Base-by-base conservation (phyloP, 2,113 vertebrate species). In the Paradoxurus hermaphroditus region DNA sequence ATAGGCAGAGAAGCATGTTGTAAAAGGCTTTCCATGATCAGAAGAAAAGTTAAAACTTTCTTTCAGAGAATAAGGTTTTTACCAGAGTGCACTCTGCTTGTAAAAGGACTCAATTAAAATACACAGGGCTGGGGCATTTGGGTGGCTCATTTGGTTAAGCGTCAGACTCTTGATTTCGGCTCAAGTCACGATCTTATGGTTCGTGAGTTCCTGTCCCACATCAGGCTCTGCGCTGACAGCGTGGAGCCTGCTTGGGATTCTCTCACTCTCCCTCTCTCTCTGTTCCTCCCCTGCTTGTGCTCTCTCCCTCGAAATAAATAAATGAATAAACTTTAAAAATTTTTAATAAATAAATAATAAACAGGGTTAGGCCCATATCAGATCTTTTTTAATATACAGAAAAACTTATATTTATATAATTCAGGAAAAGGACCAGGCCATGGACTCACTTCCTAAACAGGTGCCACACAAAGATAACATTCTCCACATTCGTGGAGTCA, bases 51-150 rank as follows among this genome's bases (percentile, higher is more conserved):
- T 95, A 39, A 82, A 96, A 96, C 84, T 83, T 68, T 27, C 68
- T 86, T 90, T 94, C 67, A 90, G 59, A 91, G 68, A 77, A 79
- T 0, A 62, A 7, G 65, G 68, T 23, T 59, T 68, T 56, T 18
- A 96, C 12, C 6, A 1, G 2, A 79, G 2, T 34, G 11, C 5
- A 44, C 36, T 86, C 68, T 85, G 36, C 72, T 68, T 95, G 29
- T 73, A 1, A 97, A 85, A 95, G 36, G 51, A 87, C 68, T 95
- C 59, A 77, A 31, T 93, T 68, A 94, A 88, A 92, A n/a, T 82
- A 96, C 86, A 85, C 41, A 94, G 51, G 51, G 51, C 16, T 53
- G 51, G 15, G 51, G 15, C 51, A 53, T 53, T 16, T 53, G 51
- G 51, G 15, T 53, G 51, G 51, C 15, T 53, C 51, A 53, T 53